Evolutionary conservation across 2,888 invertebrate genomes (phyloP).

Genomic region (Brenthis hecate): DNA sequence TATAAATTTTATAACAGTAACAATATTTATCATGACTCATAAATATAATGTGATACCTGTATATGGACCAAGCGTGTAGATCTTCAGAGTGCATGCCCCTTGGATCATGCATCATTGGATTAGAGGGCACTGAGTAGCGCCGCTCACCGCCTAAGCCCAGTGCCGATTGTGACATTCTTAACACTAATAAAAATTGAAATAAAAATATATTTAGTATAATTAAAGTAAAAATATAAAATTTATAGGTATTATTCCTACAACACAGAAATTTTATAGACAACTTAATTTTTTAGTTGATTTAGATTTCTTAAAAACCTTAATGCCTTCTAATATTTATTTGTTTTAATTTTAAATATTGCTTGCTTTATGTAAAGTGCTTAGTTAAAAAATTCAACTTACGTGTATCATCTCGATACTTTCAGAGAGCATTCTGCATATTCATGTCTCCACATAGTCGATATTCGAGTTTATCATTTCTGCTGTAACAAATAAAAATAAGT

Average conservation of each 20-base stretch:
- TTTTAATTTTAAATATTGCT: no score
- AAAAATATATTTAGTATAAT: neutral
- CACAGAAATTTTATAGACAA: neutral
- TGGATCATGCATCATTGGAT: conserved; percentile 85
- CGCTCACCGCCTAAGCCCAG: conserved; percentile 85
- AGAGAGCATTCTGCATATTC: conserved; percentile 41
- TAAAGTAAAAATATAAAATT: no score
- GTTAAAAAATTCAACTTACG: conserved; percentile 39
- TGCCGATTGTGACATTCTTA: conserved; percentile 71
- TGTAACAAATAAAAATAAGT: conserved; percentile 56
- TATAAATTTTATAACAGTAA: no score
- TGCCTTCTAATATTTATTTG: no score
- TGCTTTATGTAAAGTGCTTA: no score
- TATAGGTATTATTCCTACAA: no score
- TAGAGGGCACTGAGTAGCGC: conserved; percentile 94
- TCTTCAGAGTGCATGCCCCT: conserved; percentile 94
- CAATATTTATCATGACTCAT: neutral
- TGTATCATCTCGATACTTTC: conserved; percentile 53
- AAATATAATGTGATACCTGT: conserved; percentile 83
- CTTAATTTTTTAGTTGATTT: neutral
- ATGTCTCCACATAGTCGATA: conserved; percentile 51
- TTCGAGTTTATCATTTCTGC: conserved; percentile 46
- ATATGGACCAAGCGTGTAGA: conserved; percentile 97
- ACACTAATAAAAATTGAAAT: conserved; percentile 27
- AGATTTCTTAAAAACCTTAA: no score